A percentile compares a stretch with the other conserved stretches of the same genome.
These are phyloP conservation scores for Sterrhoptilus dennistouni DNA, from an alignment of 2,113 vertebrate genomes.

Conservation along the genomic window DNA sequence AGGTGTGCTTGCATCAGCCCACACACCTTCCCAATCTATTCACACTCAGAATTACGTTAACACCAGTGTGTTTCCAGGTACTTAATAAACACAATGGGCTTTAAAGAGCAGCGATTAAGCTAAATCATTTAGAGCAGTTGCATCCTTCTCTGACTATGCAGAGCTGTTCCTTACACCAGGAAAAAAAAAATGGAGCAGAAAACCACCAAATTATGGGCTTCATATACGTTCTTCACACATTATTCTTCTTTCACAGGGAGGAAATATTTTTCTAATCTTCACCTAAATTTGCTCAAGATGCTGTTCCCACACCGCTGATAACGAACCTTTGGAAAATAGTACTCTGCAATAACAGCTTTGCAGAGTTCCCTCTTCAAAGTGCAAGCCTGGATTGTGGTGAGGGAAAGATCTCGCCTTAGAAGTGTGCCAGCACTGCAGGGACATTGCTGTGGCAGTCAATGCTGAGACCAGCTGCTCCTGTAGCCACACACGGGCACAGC, in stretches of 20 bases:
- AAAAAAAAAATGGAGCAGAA: background rate
- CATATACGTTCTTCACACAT: background rate
- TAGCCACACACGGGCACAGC: background rate
- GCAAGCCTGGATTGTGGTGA: background rate
- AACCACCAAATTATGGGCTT: background rate
- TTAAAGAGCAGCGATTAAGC: background rate
- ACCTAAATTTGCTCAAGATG: background rate
- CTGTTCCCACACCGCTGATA: background rate
- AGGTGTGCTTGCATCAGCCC: background rate
- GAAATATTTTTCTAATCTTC: constrained; percentile 24
- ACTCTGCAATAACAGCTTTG: background rate
- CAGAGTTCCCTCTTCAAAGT: background rate
- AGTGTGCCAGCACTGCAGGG: background rate
- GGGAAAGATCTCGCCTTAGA: background rate
- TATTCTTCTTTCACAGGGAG: background rate
- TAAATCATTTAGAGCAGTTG: background rate
- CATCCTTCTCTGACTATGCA: background rate
- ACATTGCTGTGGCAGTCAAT: background rate
- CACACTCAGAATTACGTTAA: rapidly evolving
- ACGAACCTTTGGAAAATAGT: background rate
- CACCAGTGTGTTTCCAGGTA: background rate
- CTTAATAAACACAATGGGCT: background rate
- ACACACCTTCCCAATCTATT: background rate
- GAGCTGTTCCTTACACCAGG: background rate
- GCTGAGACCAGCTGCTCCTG: background rate